Evolutionary conservation across 2,888 invertebrate species (phyloP), one percentile per base, ranked within the genome.

Genomic region (Alloscopus bannaensis): DNA sequence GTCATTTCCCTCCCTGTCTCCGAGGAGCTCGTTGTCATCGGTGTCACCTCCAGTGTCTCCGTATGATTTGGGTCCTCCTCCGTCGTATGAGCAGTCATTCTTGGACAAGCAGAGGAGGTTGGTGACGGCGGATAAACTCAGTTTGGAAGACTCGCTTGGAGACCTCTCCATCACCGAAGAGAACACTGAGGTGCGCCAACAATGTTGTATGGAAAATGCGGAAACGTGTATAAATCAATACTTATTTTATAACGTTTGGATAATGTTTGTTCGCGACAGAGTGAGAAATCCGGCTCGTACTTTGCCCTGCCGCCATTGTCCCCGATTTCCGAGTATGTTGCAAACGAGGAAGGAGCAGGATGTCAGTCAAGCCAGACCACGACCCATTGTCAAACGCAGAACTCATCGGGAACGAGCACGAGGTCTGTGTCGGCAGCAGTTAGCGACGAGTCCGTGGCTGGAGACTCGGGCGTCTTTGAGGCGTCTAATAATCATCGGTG

Each of bases 371-470:
- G 88, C 59, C 89, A 88, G 81, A 87, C 84, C 88, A 60, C 88
- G 88, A 86, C 89, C 88, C 68, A 66, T 36, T 79, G 78, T 60
- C 29, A 89, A 88, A 71, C 88, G 87, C 87, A 89, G 88, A 85
- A 69, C 28, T 81, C 81, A 87, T 86, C 87, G 80, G 94, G 94
- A 65, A 95, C 95, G 87, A 79, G 78, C 60, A 95, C 95, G 83
- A 91, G 95, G 87, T 95, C 95, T 40, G 97, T 98, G 57, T 97
- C 97, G 22, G 97, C 98, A 45, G 97, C 98, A 40, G 97, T 97
- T 20, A 97, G 97, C 88, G 97, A 98, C 88, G 98, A 98, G 88
- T 97, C 97, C 57, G 97, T 98, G 79, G 97, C 98, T 52, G 98
- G 98, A 0, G 96, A 97, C 88, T 96, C 95, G 0, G 96, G 96